These are phyloP conservation scores for Indri indri DNA, from an alignment of 2,113 vertebrate species.

Conservation along the genomic window DNA sequence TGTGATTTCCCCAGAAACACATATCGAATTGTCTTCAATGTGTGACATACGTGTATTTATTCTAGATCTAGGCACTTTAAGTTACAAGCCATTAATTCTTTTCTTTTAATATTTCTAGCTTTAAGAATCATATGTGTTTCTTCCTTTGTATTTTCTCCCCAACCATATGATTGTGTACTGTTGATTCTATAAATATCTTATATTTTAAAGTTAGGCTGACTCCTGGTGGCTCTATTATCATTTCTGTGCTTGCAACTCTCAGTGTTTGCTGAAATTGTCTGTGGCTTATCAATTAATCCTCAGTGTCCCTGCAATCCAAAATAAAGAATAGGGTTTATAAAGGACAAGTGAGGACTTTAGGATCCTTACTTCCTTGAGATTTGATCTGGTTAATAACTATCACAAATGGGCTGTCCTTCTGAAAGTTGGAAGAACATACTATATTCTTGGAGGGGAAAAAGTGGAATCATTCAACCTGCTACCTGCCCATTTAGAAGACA, in stretches of 20 bases:
- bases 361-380: not conserved
- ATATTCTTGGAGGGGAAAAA: not conserved
- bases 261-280: not conserved
- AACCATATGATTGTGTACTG: not conserved
- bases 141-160: not conserved
- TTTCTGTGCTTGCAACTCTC: not conserved
- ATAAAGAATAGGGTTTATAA: not conserved
- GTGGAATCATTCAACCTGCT: not conserved
- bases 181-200: not conserved
- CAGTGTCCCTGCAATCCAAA: not conserved
- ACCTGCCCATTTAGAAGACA: not conserved
- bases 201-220: not conserved
- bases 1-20: not conserved
- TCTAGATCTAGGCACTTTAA: not conserved
- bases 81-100: not conserved
- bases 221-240: not conserved
- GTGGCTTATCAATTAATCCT: not conserved
- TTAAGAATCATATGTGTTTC: not conserved
- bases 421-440: not conserved
- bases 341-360: not conserved
- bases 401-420: not conserved
- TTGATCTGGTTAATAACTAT: not conserved
- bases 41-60: not conserved
- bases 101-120: constrained; percentile 9
- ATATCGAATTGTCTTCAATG: not conserved